Conservation (phyloP, 2,797 vertebrate genomes). For the Sebastes nivosus region DNA sequence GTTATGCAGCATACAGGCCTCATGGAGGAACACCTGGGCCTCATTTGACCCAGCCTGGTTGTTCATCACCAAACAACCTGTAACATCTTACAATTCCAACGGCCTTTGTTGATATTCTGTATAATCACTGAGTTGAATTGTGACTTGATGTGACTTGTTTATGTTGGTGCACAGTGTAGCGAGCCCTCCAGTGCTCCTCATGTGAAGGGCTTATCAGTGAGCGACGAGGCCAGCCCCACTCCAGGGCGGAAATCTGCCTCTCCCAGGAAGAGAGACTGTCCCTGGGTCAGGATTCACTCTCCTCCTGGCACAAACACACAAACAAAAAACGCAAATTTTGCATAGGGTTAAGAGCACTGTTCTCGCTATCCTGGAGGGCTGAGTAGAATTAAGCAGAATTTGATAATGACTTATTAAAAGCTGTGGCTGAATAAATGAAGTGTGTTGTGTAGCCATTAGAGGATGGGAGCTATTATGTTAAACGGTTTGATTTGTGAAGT, state of each 20-base stretch:
- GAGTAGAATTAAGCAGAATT: slow-evolving; percentile 80
- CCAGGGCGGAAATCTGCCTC: slow-evolving; percentile 61
- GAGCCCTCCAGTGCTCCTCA: slow-evolving; percentile 54
- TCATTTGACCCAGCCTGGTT: slow-evolving; percentile 21
- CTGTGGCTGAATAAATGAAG: slow-evolving; percentile 82
- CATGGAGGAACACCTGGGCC: slow-evolving; percentile 1
- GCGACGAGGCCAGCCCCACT: slow-evolving; percentile 58
- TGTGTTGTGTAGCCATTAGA: slow-evolving; percentile 84
- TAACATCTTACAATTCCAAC: slow-evolving; percentile 5
- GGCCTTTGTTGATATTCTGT: slow-evolving; percentile 11
- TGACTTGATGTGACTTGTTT: slow-evolving; percentile 58
- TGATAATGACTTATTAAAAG: slow-evolving; percentile 85
- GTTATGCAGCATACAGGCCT: background rate
- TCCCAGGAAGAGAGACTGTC: slow-evolving; percentile 56
- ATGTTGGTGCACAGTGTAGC: slow-evolving; percentile 36
- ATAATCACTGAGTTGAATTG: slow-evolving; percentile 34
- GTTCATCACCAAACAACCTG: slow-evolving; percentile 21
- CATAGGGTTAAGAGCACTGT: slow-evolving; percentile 46
- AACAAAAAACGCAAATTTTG: slow-evolving; percentile 53
- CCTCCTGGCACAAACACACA: slow-evolving; percentile 31
- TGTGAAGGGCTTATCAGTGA: slow-evolving; percentile 67
- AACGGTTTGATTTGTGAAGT: slow-evolving; percentile 84
- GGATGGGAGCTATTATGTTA: slow-evolving; percentile 82
- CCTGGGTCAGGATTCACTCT: slow-evolving; percentile 64
- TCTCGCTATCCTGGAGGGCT: slow-evolving; percentile 64